Base-by-base conservation (phyloP, 1,140 invertebrate genomes). In the Drosophila pectinifera region DNA sequence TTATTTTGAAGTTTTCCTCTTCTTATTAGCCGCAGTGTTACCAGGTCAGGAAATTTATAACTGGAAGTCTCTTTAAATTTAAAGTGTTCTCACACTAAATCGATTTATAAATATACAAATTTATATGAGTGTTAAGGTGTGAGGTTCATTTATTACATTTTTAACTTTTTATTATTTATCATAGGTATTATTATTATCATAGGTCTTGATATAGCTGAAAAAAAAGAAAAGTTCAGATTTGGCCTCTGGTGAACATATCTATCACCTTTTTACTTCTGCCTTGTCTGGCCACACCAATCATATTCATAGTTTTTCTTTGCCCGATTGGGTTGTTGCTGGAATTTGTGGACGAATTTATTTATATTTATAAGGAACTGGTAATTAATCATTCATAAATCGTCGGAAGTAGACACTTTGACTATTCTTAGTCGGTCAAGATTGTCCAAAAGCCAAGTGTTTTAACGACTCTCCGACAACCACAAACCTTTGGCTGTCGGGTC, bases 331-430 rank as follows among this genome's bases (percentile, higher is more conserved):
- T 18, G 18, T 4, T 36, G 26, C 67, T 57, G 64, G 64, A 70
- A 69, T 39, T 18, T 56, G 31, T 46, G 24, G 26, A 70, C 59
- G 64, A 69, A 70, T 70, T 70, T 57, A 70, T 56, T 41, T 70
- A 48, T 67, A 57, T 48, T 43, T 20, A 57, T 39, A 72, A 70
- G 20, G 14, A 20, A 31, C 56, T 57, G 68, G 68, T 72, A 72
- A 70, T 46, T 55, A 38, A 38, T 20, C 34, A 36, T 10, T 57
- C 1, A 1, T 18, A 0, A 0, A 0, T 18, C 1, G 18, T 34
- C 4, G 10, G 2, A 10, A 18, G 38, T 13, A n/a, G 10, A 18
- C 5, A 13, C 10, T 6, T 36, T 11, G n/a, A 8, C 26, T 6
- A 51, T 14, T 8, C 14, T 1, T 10, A 39, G 6, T 13, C 2